Evolutionary conservation across 2,797 vertebrate genomes (phyloP).

Genomic region (Hoplostethus mediterraneus): DNA sequence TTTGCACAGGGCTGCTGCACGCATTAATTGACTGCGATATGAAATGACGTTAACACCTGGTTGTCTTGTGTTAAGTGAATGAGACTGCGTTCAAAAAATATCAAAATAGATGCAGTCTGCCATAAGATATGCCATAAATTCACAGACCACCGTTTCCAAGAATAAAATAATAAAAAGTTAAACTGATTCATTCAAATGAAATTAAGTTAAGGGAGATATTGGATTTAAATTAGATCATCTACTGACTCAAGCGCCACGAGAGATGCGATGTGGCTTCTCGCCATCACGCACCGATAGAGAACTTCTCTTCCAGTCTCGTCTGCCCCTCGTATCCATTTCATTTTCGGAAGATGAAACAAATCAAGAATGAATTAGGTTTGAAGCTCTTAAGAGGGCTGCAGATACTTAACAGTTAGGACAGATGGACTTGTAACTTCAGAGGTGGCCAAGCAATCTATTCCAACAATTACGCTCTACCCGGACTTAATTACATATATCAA

Average conservation of each 20-base stretch:
- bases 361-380: conserved; percentile 33
- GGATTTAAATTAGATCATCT: conserved; percentile 32
- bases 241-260: not conserved
- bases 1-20: conserved; percentile 6
- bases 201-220: conserved; percentile 10
- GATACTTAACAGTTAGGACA: conserved; percentile 17
- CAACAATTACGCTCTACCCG: not conserved
- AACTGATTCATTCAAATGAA: conserved; percentile 23
- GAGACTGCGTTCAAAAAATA: conserved; percentile 15
- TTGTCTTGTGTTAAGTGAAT: too few species aligned
- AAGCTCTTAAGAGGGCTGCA: conserved; percentile 16
- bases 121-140: not conserved
- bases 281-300: not conserved
- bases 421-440: not conserved
- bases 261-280: not conserved
- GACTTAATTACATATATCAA: conserved; percentile 23
- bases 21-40: conserved; percentile 18
- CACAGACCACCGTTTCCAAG: not conserved
- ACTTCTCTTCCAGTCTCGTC: conserved; percentile 6
- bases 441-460: conserved; percentile 23
- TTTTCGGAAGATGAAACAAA: conserved; percentile 37
- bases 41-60: conserved; percentile 2
- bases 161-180: conserved; percentile 15
- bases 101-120: conserved; percentile 1
- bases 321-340: not conserved